Base-by-base conservation (phyloP, 2,797 vertebrate species). In the Takifugu ocellatus region DNA sequence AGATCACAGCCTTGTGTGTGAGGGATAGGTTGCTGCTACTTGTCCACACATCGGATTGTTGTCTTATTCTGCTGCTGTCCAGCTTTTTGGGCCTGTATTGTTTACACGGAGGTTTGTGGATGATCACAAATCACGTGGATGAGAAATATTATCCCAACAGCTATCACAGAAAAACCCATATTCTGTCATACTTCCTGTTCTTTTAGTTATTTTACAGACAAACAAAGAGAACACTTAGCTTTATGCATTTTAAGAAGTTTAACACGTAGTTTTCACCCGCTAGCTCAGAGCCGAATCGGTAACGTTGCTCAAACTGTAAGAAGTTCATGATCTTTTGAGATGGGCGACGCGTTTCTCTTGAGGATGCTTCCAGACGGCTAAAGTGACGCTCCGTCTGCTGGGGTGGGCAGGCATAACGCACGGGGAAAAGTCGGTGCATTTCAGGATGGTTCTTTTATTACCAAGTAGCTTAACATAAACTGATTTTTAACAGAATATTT, bases 11-110 rank as follows among this genome's bases (percentile, higher is more conserved):
- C 72, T 78, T 74, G 74, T 79, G 86, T 81, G 83, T 75, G 78
- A 69, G 70, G 81, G 87, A 85, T 87, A 88, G 84, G 84, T 85
- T 60, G 74, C 87, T 80, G 85, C 86, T 90, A 92, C 90, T 87
- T 89, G 85, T 84, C 72, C 77, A 68, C 75, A 73, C 78, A 82
- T 82, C 74, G 79, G 81, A 89, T 87, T 78, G 78, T 84, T 87
- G 79, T 84, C 73, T 79, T 72, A 5, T 68, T 74, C 62, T 78
- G 64, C 60, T 57, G 17, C 60, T 57, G 50, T 67, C 66, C 55
- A 54, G 77, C 55, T 75, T 39, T 61, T 77, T 59, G 21, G 49
- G 62, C 69, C 54, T 54, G 63, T 56, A 49, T 63, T 50, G 50
- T 27, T 46, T 21, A 21, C 21, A 21, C 21, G 31, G 9, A 33